These are phyloP conservation scores for Cynodonichthys magdalenae DNA, from an alignment of 2,797 vertebrate genomes.

Conservation along the genomic window DNA sequence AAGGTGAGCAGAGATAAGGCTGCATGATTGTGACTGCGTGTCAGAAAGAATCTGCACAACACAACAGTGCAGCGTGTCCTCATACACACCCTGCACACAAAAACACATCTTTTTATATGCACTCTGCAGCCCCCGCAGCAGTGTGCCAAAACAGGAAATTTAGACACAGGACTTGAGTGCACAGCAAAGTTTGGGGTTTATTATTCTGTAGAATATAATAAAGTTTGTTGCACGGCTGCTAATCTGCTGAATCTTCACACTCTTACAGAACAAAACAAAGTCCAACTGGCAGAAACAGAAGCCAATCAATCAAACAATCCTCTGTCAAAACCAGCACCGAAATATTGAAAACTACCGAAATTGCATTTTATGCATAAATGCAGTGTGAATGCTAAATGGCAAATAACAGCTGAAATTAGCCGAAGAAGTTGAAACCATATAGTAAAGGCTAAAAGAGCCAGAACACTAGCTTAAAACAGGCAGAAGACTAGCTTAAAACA, in stretches of 20 bases:
- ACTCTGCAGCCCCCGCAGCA: slow-evolving; percentile 50
- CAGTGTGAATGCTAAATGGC: too few species aligned
- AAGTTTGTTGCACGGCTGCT: neutral
- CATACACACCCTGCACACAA: slow-evolving; percentile 20
- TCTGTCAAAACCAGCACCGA: neutral
- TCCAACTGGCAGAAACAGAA: slow-evolving; percentile 7
- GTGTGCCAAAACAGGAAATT: slow-evolving; percentile 30
- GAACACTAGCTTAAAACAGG: too few species aligned
- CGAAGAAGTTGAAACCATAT: too few species aligned
- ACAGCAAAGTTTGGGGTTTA: slow-evolving; percentile 15
- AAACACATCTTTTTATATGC: slow-evolving; percentile 36
- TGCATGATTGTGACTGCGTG: slow-evolving; percentile 77
- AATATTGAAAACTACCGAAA: neutral
- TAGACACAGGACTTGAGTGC: slow-evolving; percentile 12
- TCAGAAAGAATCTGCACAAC: slow-evolving; percentile 73
- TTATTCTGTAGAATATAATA: slow-evolving; percentile 12
- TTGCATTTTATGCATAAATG: neutral
- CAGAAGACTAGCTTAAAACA: too few species aligned
- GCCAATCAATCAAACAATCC: slow-evolving; percentile 11
- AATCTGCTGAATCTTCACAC: slow-evolving; percentile 14
- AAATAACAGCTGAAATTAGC: too few species aligned
- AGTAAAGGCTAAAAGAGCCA: too few species aligned
- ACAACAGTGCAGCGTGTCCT: slow-evolving; percentile 48
- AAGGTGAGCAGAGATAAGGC: slow-evolving; percentile 85
- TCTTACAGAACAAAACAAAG: neutral